Evolutionary conservation across 2,888 invertebrate genomes (phyloP).

Genomic region (Lepidochitona cinerea): DNA sequence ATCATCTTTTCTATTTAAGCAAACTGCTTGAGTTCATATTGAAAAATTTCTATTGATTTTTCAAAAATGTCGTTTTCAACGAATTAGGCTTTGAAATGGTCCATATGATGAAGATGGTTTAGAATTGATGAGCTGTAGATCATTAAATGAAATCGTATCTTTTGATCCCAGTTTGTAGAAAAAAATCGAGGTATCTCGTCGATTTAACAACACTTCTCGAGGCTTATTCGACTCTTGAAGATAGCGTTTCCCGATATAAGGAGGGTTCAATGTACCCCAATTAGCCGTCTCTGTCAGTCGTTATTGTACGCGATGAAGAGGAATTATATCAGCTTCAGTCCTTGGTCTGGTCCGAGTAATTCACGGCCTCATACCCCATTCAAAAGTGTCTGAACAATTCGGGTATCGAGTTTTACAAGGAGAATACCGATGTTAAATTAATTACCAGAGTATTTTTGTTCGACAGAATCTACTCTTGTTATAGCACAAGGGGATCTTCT

Average conservation of each 20-base stretch:
- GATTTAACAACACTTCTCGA: not conserved
- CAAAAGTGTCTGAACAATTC: not conserved
- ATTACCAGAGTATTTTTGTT: not conserved
- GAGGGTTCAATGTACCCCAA: not conserved
- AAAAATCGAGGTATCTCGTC: not conserved
- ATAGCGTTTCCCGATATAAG: not conserved
- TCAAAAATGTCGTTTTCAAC: too few species aligned
- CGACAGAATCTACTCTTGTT: not conserved
- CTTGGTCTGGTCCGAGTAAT: too few species aligned
- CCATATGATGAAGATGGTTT: too few species aligned
- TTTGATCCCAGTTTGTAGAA: too few species aligned
- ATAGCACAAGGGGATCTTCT: not conserved
- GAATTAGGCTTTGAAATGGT: too few species aligned
- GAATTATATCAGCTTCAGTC: not conserved
- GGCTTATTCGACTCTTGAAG: not conserved
- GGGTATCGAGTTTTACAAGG: not conserved
- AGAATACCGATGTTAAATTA: not conserved
- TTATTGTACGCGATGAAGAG: not conserved
- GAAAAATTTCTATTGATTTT: too few species aligned
- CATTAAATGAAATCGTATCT: too few species aligned
- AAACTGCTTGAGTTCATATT: too few species aligned
- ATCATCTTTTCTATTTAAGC: too few species aligned
- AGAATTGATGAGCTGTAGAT: too few species aligned
- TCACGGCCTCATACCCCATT: too few species aligned
- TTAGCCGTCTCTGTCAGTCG: not conserved